Evolutionary conservation across 2,113 vertebrate genomes (phyloP).

Genomic region (Orthonyx spaldingii): DNA sequence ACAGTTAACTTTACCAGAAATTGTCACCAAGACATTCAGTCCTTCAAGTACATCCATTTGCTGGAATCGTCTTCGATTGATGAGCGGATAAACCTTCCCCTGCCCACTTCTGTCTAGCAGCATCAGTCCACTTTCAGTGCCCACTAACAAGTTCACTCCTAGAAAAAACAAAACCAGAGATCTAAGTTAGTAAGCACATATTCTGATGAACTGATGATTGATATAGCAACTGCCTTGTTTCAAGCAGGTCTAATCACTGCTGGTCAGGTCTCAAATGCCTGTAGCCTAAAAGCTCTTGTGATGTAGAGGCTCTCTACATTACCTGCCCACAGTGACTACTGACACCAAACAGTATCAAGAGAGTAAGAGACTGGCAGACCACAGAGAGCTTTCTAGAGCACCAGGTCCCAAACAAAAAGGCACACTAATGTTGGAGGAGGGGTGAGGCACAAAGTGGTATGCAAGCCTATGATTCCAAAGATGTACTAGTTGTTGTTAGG

Average conservation of each 20-base stretch:
- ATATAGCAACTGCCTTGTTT: background rate
- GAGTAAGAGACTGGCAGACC: background rate
- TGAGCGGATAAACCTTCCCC: slow-evolving; percentile 96
- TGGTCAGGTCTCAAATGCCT: background rate
- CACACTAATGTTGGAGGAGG: background rate
- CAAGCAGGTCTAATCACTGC: background rate
- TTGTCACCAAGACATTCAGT: slow-evolving; percentile 95
- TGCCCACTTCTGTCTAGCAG: slow-evolving; percentile 96
- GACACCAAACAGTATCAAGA: background rate
- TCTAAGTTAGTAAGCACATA: background rate
- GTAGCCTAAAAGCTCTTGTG: background rate
- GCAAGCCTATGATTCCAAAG: background rate
- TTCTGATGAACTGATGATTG: background rate
- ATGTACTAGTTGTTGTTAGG: background rate
- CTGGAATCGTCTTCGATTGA: slow-evolving; percentile 91
- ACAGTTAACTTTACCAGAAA: slow-evolving; percentile 83
- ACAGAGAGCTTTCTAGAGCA: background rate
- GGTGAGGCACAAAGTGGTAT: background rate
- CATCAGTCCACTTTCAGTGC: slow-evolving; percentile 97
- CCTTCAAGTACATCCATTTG: slow-evolving; percentile 99
- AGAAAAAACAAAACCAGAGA: slow-evolving; percentile 3
- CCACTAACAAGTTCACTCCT: slow-evolving; percentile 96
- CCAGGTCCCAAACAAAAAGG: background rate
- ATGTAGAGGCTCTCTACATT: background rate
- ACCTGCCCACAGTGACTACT: background rate